Conservation (phyloP, 64 coral and sea anemone genomes). For the Porites australiensis region DNA sequence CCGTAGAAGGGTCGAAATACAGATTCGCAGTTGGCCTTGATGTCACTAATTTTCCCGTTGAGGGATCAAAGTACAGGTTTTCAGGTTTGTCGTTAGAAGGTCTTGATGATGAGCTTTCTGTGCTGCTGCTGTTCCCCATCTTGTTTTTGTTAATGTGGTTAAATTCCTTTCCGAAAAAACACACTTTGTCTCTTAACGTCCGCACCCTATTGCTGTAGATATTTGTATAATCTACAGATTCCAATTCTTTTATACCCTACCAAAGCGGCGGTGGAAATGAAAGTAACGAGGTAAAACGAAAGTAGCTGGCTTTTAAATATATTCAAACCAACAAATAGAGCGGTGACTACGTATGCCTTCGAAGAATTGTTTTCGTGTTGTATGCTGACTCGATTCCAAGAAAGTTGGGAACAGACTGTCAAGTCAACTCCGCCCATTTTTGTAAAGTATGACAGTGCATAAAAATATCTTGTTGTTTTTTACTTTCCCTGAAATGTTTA, state of each 20-base stretch:
- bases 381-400: not conserved
- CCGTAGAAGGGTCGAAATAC: not conserved
- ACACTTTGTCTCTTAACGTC: not conserved
- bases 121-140: not conserved
- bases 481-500: too few relatives aligned
- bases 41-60: not conserved
- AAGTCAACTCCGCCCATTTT: not conserved
- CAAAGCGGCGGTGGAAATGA: too few relatives aligned
- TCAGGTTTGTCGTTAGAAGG: conserved; percentile 10
- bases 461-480: too few relatives aligned
- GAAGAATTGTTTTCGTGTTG: not conserved
- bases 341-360: too few relatives aligned
- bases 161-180: not conserved
- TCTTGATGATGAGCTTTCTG: not conserved
- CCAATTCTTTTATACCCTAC: too few relatives aligned
- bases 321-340: too few relatives aligned
- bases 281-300: too few relatives aligned
- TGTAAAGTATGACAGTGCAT: too few relatives aligned
- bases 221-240: too few relatives aligned
- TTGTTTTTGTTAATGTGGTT: not conserved
- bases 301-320: too few relatives aligned
- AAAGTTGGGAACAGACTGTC: not conserved
- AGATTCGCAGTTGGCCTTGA: too few relatives aligned
- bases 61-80: not conserved
- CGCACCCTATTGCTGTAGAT: too few relatives aligned